Base-by-base conservation (phyloP, 2,888 invertebrate species). In the Eupithecia inturbata region DNA sequence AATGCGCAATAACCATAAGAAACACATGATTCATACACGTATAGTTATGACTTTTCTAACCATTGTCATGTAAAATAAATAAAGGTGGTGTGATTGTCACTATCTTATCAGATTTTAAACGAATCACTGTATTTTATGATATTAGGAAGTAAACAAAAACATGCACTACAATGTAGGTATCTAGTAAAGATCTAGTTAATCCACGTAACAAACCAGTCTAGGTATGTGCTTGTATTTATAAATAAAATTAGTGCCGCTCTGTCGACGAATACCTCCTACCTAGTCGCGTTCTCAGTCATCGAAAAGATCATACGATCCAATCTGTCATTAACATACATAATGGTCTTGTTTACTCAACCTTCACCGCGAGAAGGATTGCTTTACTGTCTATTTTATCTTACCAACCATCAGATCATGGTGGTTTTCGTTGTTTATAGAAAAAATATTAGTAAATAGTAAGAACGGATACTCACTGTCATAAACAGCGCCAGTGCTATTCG, bases 401-500 rank as follows among this genome's bases (percentile, higher is more conserved):
- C 9, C 36, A n/a, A n/a, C 0, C 36, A 26, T 62, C 31, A 31
- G 62, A 1, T 19, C 0, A 19, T 3, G 28, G 3, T 62, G 16
- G 28, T 60, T 62, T 62, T 3, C 10, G 14, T 57, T 57, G 57
- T 57, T 57, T 57, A 57, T 14, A 57, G 12, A 5, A 14, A 57
- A 57, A 22, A 53, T 12, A 14, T 33, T 0, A 19, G 19, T 33
- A 26, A 10, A 64, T 33, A 31, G 1, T 19, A 1, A 22, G 63
- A 66, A 79, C 72, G 80, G 74, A 80, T 76, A 93, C 95, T 93
- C 82, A 94, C 94, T 89, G 68, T 87, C 89, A 79, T 88, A 81
- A 77, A 85, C 82, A 78, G 85, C 84, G 78, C 85, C 89, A 81
- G 89, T 91, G 81, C 79, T 88, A 80, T 92, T 91, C 41, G 89